Percentiles rank a stretch among this genome's conserved stretches.
These are phyloP conservation scores for Peromyscus nudipes DNA, from an alignment of 2,797 vertebrate species.

Conservation along the genomic window DNA sequence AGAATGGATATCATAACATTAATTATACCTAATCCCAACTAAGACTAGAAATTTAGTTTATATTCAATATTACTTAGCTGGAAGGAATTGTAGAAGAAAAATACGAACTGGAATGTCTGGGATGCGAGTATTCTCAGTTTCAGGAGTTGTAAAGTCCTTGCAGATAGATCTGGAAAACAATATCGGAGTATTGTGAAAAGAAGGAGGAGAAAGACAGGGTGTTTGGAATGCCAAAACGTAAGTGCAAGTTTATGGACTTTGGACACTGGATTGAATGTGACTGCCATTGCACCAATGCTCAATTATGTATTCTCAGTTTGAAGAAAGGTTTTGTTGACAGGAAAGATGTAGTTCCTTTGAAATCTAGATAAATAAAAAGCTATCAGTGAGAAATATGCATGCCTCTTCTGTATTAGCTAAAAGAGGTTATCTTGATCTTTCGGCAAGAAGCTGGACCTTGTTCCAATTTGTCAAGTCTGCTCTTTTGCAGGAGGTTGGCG, in stretches of 20 bases:
- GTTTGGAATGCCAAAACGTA: background rate
- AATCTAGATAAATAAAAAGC: constrained; percentile 33
- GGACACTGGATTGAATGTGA: background rate
- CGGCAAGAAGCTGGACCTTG: background rate
- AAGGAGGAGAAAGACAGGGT: background rate
- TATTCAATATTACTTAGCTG: background rate
- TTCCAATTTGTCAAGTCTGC: background rate
- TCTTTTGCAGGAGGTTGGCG: background rate
- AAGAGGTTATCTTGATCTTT: background rate
- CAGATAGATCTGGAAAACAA: background rate
- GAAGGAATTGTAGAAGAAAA: background rate
- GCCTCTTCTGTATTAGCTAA: background rate
- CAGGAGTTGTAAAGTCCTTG: background rate
- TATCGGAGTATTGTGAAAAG: background rate
- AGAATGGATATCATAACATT: background rate
- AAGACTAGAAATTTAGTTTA: background rate
- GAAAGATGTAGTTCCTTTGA: background rate
- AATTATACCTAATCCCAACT: background rate
- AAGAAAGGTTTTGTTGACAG: constrained; percentile 11
- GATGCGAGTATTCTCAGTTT: background rate
- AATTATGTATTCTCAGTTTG: background rate
- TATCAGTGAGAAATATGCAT: background rate
- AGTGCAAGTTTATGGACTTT: background rate
- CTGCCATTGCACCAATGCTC: background rate
- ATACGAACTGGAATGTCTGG: background rate